Conservation (phyloP, 2,888 invertebrate species). For the Drosophila prostipennis region DNA sequence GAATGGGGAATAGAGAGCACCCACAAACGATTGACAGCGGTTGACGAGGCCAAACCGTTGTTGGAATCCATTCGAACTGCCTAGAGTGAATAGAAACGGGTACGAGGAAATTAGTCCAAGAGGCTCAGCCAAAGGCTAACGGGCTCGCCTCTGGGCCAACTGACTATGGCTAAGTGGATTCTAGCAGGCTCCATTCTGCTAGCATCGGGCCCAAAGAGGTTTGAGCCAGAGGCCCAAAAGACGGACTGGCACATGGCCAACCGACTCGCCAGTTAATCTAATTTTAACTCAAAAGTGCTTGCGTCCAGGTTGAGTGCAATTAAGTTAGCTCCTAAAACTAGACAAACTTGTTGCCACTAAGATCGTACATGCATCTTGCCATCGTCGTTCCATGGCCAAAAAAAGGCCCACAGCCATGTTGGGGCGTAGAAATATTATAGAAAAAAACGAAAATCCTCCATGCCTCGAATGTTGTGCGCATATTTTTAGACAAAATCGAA, state of each 20-base stretch:
- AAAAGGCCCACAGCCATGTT: conserved; percentile 34
- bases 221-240: conserved; percentile 10
- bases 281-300: conserved; percentile 73
- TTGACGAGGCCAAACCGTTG: conserved; percentile 60
- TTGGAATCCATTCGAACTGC: conserved; percentile 47
- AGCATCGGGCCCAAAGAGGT: conserved; percentile 1
- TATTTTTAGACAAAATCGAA: conserved; percentile 71
- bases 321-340: conserved; percentile 67
- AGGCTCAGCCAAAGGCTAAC: conserved; percentile 14
- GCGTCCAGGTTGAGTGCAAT: conserved; percentile 49
- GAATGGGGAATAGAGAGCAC: conserved; percentile 19
- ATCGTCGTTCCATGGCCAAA: conserved; percentile 70
- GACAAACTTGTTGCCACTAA: conserved; percentile 70
- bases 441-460: conserved; percentile 45
- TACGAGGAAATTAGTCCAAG: conserved; percentile 43
- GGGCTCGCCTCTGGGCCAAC: conserved; percentile 44
- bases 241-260: conserved; percentile 7
- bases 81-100: conserved; percentile 57
- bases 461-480: conserved; percentile 42
- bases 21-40: conserved; percentile 41
- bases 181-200: conserved; percentile 29
- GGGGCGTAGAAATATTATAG: conserved; percentile 64
- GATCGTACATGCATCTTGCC: conserved; percentile 36
- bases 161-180: neutral
- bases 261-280: conserved; percentile 65